Percentiles rank a stretch among this genome's conserved stretches.
Conservation (phyloP, 2,113 vertebrate species). For the Mirza zaza region DNA sequence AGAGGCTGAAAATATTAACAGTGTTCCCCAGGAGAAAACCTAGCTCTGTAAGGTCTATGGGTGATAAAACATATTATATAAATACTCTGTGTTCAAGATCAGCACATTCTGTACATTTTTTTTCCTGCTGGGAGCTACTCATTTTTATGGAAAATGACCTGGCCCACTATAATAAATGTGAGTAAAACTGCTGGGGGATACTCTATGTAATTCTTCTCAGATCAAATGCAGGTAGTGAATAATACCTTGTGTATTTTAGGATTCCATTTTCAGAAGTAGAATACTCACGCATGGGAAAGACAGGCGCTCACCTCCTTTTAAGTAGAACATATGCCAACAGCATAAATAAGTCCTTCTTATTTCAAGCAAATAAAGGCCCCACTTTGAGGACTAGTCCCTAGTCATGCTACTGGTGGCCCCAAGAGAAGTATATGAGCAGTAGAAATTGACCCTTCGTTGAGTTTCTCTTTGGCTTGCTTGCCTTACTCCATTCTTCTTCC, state of each 20-base stretch:
- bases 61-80: slow-evolving; percentile 65
- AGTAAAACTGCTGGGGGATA: not conserved
- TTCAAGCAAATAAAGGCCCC: not conserved
- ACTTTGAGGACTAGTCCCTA: not conserved
- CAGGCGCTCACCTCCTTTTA: not conserved
- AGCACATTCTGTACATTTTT: slow-evolving; percentile 61
- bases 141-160: slow-evolving; percentile 62
- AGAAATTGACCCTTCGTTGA: not conserved
- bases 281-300: not conserved
- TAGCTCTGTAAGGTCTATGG: slow-evolving; percentile 52
- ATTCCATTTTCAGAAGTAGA: not conserved
- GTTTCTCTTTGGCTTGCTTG: not conserved
- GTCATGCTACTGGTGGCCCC: not conserved
- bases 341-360: not conserved
- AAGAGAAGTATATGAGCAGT: not conserved
- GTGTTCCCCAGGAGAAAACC: slow-evolving; percentile 60
- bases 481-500: not conserved
- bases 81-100: slow-evolving; percentile 37
- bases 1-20: slow-evolving; percentile 74
- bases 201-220: not conserved
- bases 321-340: not conserved
- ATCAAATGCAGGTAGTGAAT: not conserved
- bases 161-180: slow-evolving; percentile 17
- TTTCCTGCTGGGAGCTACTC: slow-evolving; percentile 55
- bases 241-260: not conserved